Percentiles rank a stretch among this genome's conserved stretches.
phyloP scores from a whole-genome alignment of 2,797 vertebrate genomes.

The Acipenser oxyrinchus region DNA sequence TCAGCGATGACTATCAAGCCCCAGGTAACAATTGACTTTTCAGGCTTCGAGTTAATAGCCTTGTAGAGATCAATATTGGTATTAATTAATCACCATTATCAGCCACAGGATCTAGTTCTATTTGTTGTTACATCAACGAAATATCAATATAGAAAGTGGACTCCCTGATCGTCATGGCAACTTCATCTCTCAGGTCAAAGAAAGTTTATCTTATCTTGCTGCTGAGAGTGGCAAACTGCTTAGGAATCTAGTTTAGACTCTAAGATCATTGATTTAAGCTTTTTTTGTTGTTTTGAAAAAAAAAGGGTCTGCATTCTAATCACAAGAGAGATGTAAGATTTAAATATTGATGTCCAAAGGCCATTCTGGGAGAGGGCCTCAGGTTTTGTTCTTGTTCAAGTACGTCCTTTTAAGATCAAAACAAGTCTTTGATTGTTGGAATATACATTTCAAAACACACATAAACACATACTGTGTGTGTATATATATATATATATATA shows the following conservation, averaged over 20 bases:
- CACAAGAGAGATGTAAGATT: constrained; percentile 89
- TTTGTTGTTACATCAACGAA: constrained; percentile 99
- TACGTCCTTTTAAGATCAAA: constrained; percentile 77
- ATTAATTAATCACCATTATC: constrained; percentile 99
- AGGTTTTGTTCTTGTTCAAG: constrained; percentile 63
- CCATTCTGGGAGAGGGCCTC: constrained; percentile 71
- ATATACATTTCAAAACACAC: neutral
- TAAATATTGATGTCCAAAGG: constrained; percentile 93
- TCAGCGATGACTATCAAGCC: constrained; percentile 87
- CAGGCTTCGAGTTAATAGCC: constrained; percentile 99
- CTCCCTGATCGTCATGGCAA: constrained; percentile 99
- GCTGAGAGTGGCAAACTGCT: constrained; percentile 98
- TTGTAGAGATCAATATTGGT: constrained; percentile 99
- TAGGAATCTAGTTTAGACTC: constrained; percentile 99
- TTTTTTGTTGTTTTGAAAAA: constrained; percentile 64
- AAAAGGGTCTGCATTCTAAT: constrained; percentile 84
- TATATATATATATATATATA: too few relatives aligned
- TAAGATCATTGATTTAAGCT: constrained; percentile 97
- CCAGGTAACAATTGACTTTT: constrained; percentile 99
- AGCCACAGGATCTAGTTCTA: constrained; percentile 86
- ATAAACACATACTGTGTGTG: too few relatives aligned
- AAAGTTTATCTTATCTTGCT: constrained; percentile 99
- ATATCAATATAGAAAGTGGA: constrained; percentile 99
- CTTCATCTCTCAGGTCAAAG: constrained; percentile 99
- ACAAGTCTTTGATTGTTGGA: constrained; percentile 65